Evolutionary conservation across 2,888 invertebrate genomes (phyloP).

Genomic region (Stratiomys singularior): DNA sequence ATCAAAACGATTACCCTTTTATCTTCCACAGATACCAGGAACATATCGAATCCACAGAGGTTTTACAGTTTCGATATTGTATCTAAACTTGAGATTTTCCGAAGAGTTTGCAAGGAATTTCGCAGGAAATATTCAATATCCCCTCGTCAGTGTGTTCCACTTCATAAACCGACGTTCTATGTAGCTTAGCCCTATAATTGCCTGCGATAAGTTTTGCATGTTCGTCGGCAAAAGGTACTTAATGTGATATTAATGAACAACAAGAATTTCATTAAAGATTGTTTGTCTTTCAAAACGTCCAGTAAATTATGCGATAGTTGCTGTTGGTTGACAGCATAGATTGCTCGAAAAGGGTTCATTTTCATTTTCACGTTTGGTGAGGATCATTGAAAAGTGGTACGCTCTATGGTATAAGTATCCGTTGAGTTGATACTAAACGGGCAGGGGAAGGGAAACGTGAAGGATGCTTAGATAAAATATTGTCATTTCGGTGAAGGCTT

Average conservation of each 20-base stretch:
- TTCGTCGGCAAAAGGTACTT: conserved; percentile 56
- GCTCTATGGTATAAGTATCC: not conserved
- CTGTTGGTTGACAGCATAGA: conserved; percentile 56
- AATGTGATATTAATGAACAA: conserved; percentile 76
- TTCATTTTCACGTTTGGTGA: conserved; percentile 35
- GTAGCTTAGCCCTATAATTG: not conserved
- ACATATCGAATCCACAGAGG: too few species aligned
- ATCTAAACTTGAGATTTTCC: too few species aligned
- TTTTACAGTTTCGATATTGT: too few species aligned
- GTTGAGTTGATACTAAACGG: not conserved
- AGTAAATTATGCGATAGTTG: conserved; percentile 68
- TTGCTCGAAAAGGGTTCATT: conserved; percentile 52
- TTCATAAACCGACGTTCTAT: not conserved
- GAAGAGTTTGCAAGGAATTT: not conserved
- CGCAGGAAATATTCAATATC: too few species aligned
- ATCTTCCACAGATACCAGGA: too few species aligned
- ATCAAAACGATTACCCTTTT: too few species aligned
- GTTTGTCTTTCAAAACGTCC: conserved; percentile 73
- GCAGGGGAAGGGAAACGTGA: not conserved
- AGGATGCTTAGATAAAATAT: conserved; percentile 16
- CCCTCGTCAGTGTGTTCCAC: not conserved
- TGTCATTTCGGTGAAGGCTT: not conserved
- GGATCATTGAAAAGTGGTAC: conserved; percentile 20
- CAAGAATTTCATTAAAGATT: conserved; percentile 75
- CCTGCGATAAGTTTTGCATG: not conserved